Base-by-base conservation (phyloP, 2,888 invertebrate genomes). In the Chrysodeixis includens region DNA sequence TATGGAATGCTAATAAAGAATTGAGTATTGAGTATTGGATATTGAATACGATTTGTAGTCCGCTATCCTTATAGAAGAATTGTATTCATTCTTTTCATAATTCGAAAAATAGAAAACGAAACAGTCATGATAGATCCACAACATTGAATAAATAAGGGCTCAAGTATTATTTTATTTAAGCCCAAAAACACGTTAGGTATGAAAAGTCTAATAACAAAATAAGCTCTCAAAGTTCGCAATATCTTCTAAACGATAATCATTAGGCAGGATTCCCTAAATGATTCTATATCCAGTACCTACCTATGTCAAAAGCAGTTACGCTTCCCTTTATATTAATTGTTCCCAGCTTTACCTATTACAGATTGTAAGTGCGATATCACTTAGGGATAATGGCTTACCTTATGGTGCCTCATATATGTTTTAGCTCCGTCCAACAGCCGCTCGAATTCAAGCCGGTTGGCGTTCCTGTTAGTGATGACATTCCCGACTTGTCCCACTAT, bases 401-500 rank as follows among this genome's bases (percentile, higher is more conserved):
- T 99, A 93, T 99, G 99, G 90, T 99, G 98, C 81, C 99, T 96
- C 99, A 99, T 99, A 87, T 99, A 99, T 30, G 98, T 98, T 92
- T 99, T 99, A 71, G 99, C 99, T 63, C 99, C 99, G 90, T 99
- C 99, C 87, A 99, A 93, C 35, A 99, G 96, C 74, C 99, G 95
- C 93, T 99, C 99, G 86, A 99, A 99, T 94, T 99, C 99, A 84
- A 99, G 96, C 58, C 99, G 96, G 92, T 99, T 99, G 55, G 99
- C 99, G 91, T 99, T 99, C 82, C 99, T 96, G 94, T 99, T 99
- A 59, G 99, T 99, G 92, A 99, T 99, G 86, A 99, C 99, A 93
- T 99, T 99, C 78, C 99, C 99, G 61, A 99, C 99, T 96, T 99
- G 99, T 60, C 99, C 99, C 73, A 99, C 99, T 88, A 99, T 99